Conservation (phyloP, 2,113 vertebrate genomes). For the Potamarius usumacintae region DNA sequence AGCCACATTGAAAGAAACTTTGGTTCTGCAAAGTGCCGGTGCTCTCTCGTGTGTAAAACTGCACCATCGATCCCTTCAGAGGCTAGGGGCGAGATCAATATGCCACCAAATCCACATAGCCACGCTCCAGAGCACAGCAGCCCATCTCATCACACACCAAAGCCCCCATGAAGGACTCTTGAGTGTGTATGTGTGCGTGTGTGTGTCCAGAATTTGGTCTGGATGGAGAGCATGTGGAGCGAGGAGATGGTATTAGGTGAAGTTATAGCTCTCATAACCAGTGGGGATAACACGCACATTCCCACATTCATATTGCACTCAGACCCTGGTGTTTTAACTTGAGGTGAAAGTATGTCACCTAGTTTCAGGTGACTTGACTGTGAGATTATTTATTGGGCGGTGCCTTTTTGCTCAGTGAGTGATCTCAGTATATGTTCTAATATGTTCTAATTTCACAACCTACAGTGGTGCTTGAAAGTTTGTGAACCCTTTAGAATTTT, state of each 20-base stretch:
- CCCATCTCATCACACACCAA: slow-evolving; percentile 66
- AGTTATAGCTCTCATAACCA: background rate
- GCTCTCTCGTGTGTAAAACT: slow-evolving; percentile 68
- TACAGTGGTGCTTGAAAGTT: too few relatives aligned
- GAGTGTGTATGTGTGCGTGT: slow-evolving; percentile 29
- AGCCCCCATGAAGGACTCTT: slow-evolving; percentile 69
- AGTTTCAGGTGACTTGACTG: background rate
- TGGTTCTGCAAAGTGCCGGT: slow-evolving; percentile 18
- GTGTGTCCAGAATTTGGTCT: background rate
- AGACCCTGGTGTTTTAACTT: background rate
- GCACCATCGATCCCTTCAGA: slow-evolving; percentile 66
- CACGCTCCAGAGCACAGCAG: slow-evolving; percentile 66
- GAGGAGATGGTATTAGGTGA: slow-evolving; percentile 1
- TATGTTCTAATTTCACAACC: too few relatives aligned
- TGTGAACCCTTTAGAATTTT: too few relatives aligned
- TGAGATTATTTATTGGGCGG: background rate
- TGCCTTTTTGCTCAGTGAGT: background rate
- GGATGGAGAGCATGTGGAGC: background rate
- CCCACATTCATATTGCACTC: background rate
- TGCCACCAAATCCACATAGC: slow-evolving; percentile 69
- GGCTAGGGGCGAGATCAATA: slow-evolving; percentile 73
- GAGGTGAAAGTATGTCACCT: background rate
- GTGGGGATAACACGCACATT: background rate
- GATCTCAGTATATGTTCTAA: background rate
- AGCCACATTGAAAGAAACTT: slow-evolving; percentile 6